Evolutionary conservation across 2,888 invertebrate genomes (phyloP).

Genomic region (Crepidodera aurea): DNA sequence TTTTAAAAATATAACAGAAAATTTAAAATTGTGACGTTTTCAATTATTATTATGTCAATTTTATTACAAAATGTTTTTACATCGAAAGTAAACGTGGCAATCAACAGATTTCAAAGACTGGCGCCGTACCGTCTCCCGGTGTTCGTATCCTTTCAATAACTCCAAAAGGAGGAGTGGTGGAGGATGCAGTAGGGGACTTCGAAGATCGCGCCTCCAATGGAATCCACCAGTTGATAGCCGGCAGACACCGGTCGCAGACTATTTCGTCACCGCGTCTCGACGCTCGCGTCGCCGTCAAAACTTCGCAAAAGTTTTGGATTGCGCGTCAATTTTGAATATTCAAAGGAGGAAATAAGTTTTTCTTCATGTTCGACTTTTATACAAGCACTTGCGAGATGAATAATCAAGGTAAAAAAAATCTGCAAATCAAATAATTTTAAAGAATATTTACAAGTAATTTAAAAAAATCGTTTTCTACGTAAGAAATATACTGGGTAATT

Average conservation of each 20-base stretch:
- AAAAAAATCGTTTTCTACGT: too few species aligned
- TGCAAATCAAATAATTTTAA: too few species aligned
- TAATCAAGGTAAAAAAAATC: constrained; percentile 39
- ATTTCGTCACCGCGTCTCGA: constrained; percentile 35
- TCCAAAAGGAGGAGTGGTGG: neutral
- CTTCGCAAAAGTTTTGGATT: neutral
- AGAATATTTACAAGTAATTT: too few species aligned
- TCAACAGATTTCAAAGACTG: neutral
- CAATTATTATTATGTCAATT: too few species aligned
- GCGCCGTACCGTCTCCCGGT: neutral
- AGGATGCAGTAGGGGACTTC: neutral
- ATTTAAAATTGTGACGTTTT: too few species aligned
- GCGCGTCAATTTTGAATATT: neutral
- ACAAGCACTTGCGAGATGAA: constrained; percentile 41
- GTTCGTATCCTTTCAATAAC: neutral
- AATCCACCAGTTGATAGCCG: constrained; percentile 49
- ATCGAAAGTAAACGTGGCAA: too few species aligned
- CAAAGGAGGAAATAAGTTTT: neutral
- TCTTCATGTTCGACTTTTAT: constrained; percentile 34
- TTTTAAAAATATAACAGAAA: too few species aligned
- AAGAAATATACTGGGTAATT: too few species aligned
- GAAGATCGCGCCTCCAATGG: constrained; percentile 8
- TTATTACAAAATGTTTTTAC: too few species aligned
- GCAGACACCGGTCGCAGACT: constrained; percentile 43
- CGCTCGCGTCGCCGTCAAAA: constrained; percentile 21